A percentile compares a stretch with the other conserved stretches of the same genome.
These are phyloP conservation scores for Cecropterus lyciades DNA, from an alignment of 1,140 invertebrate species.

Conservation along the genomic window DNA sequence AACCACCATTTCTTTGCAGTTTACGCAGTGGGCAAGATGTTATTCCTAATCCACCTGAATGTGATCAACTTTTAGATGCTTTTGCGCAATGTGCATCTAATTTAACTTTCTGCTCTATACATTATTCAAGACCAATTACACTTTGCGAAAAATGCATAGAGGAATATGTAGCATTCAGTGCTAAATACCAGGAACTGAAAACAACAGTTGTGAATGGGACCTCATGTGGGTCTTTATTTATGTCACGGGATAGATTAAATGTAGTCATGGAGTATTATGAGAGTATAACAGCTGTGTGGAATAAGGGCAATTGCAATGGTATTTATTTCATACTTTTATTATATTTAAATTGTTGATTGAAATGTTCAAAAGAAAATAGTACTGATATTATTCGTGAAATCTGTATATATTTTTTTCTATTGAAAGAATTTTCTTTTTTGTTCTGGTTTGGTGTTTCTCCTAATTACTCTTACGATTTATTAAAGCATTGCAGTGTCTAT, in stretches of 20 bases:
- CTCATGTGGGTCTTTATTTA: slow-evolving; percentile 80
- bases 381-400: too few species aligned
- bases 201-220: slow-evolving; percentile 76
- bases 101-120: slow-evolving; percentile 84
- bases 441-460: too few species aligned
- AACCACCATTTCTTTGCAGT: slow-evolving; percentile 42
- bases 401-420: too few species aligned
- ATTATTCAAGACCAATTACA: slow-evolving; percentile 82
- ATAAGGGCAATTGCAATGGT: slow-evolving; percentile 85
- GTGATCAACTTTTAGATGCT: slow-evolving; percentile 58
- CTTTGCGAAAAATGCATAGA: slow-evolving; percentile 84
- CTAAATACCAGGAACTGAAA: slow-evolving; percentile 80
- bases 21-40: slow-evolving; percentile 27
- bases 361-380: too few species aligned
- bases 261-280: slow-evolving; percentile 81
- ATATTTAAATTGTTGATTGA: too few species aligned
- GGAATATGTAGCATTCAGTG: slow-evolving; percentile 76
- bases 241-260: slow-evolving; percentile 84
- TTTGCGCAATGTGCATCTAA: slow-evolving; percentile 81
- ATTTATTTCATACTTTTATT: slow-evolving; percentile 39
- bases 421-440: too few species aligned
- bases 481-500: too few species aligned
- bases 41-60: slow-evolving; percentile 46
- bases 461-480: too few species aligned
- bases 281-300: slow-evolving; percentile 82